Conservation (phyloP, 2,113 vertebrate species). For the Daboia siamensis region DNA sequence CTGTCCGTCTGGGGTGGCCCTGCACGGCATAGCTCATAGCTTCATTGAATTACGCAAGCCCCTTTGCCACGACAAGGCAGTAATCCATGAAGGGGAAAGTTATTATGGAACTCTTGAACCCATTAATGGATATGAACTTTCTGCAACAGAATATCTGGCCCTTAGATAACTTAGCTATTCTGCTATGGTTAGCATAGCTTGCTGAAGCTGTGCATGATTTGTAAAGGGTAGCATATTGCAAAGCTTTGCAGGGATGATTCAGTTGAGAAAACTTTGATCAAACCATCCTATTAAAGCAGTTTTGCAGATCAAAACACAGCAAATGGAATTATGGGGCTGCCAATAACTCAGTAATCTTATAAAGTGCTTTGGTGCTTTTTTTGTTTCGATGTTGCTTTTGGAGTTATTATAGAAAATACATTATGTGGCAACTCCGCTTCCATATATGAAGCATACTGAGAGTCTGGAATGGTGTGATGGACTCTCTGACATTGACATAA, state of each 20-base stretch:
- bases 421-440: neutral
- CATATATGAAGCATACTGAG: neutral
- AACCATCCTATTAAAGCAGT: neutral
- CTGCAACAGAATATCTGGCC: no score
- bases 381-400: neutral
- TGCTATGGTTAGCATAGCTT: neutral
- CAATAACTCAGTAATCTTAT: neutral
- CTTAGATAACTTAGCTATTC: neutral
- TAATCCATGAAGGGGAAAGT: no score
- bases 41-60: no score
- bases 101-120: neutral
- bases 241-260: neutral
- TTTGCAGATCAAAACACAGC: neutral
- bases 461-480: neutral
- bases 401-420: neutral
- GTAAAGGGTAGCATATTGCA: neutral
- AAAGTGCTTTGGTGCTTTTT: neutral
- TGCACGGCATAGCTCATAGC: no score
- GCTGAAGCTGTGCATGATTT: neutral
- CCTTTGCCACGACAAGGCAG: no score
- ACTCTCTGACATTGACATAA: neutral
- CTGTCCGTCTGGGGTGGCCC: no score
- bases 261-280: neutral
- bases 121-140: neutral
- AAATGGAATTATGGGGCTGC: neutral